Percentiles rank a stretch among this genome's conserved stretches.
phyloP scores from a whole-genome alignment of 2,797 vertebrate genomes.

The Centroberyx gerrardi region DNA sequence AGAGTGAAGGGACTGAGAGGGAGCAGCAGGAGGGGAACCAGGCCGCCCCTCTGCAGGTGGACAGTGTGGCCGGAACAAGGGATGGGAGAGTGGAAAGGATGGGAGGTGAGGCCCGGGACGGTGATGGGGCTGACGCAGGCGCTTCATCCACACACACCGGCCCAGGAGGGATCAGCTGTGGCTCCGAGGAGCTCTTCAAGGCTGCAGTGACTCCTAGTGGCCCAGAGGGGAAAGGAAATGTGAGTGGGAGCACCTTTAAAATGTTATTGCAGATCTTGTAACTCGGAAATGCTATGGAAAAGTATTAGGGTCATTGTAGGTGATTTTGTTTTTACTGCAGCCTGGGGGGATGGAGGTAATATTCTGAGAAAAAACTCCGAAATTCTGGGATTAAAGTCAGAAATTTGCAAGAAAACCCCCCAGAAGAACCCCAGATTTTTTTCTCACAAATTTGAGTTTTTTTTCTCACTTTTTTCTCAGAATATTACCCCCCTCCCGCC shows the following conservation, averaged over 20 bases:
- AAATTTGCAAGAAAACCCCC: too few species aligned
- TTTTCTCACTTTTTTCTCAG: too few species aligned
- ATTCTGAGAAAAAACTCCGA: too few species aligned
- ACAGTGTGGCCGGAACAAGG: neutral
- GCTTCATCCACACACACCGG: neutral
- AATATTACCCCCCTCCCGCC: too few species aligned
- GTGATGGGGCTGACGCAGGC: neutral
- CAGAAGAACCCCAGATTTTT: too few species aligned
- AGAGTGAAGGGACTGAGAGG: conserved; percentile 13
- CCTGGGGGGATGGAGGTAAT: too few species aligned
- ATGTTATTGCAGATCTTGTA: too few species aligned
- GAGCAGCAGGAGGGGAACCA: neutral
- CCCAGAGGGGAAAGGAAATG: conserved; percentile 50
- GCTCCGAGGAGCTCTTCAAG: conserved; percentile 5
- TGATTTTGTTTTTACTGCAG: too few species aligned
- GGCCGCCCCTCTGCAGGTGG: neutral
- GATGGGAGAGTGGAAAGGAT: conserved; percentile 16
- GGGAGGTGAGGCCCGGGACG: neutral
- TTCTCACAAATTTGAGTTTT: too few species aligned
- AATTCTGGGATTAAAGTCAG: too few species aligned
- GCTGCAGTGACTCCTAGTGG: conserved; percentile 49
- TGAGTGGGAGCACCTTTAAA: conserved; percentile 50
- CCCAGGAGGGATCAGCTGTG: neutral
- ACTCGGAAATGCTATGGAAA: too few species aligned
- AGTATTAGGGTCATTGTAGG: too few species aligned